phyloP scores from a whole-genome alignment of 1,140 invertebrate species.

The Lepidurus arcticus region DNA sequence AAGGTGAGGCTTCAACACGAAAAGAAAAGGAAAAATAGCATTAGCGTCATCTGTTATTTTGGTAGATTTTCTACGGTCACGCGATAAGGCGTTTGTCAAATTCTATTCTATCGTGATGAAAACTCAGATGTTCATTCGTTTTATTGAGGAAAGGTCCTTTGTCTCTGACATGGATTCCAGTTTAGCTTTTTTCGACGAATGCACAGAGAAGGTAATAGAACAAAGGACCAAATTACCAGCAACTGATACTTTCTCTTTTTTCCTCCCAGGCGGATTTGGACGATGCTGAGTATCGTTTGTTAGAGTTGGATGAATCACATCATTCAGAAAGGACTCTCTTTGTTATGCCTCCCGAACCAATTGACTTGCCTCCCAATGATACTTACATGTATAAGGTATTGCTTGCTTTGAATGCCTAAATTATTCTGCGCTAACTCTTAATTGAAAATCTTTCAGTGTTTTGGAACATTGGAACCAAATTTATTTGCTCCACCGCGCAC shows the following conservation, averaged over 20 bases:
- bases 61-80: conserved; percentile 52
- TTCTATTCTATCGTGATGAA: conserved; percentile 84
- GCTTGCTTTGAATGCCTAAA: conserved; percentile 36
- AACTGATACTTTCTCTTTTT: conserved; percentile 27
- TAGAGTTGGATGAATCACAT: conserved; percentile 68
- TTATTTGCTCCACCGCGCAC: conserved; percentile 43
- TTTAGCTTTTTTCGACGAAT: conserved; percentile 97
- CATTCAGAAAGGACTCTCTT: conserved; percentile 89
- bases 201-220: conserved; percentile 62
- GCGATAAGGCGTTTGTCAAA: conserved; percentile 79
- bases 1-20: conserved; percentile 58
- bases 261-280: conserved; percentile 47
- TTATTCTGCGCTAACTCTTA: conserved; percentile 29
- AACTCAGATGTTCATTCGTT: conserved; percentile 96
- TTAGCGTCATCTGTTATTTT: background rate
- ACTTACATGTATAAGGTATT: conserved; percentile 48
- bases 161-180: conserved; percentile 90
- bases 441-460: conserved; percentile 40
- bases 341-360: conserved; percentile 86
- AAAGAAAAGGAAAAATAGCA: background rate
- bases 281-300: conserved; percentile 54
- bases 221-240: background rate
- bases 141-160: conserved; percentile 98
- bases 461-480: conserved; percentile 46
- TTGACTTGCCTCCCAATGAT: conserved; percentile 40